A percentile compares a stretch with the other conserved stretches of the same genome.
phyloP scores from a whole-genome alignment of 2,888 invertebrate species.

The Creontiades dilutus region DNA sequence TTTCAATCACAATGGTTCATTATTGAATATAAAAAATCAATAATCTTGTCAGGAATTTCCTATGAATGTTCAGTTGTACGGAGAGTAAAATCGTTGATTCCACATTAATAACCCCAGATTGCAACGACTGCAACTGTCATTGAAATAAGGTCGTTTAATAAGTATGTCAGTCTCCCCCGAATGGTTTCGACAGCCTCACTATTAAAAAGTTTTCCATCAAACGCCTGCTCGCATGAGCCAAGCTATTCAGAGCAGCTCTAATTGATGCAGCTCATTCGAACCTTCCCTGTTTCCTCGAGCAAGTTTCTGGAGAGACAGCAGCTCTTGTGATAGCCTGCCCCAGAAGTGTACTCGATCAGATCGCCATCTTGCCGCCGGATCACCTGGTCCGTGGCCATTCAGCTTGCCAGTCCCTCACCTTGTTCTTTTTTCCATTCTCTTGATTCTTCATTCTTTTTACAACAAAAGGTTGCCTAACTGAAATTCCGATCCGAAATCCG shows the following conservation, averaged over 20 bases:
- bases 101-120: neutral
- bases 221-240: conserved; percentile 1
- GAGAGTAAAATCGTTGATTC: neutral
- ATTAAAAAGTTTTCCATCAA: conserved; percentile 31
- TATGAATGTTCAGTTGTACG: too few relatives aligned
- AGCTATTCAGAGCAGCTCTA: conserved; percentile 68
- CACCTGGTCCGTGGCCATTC: conserved; percentile 13
- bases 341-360: conserved; percentile 37
- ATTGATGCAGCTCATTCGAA: conserved; percentile 69
- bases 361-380: conserved; percentile 36
- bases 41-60: too few relatives aligned
- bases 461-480: conserved; percentile 40
- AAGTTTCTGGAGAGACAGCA: neutral
- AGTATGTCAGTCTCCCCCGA: conserved; percentile 19
- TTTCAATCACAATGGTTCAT: too few relatives aligned
- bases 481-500: conserved; percentile 27
- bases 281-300: conserved; percentile 61
- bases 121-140: neutral
- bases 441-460: neutral
- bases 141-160: conserved; percentile 40
- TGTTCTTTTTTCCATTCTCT: neutral
- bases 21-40: too few relatives aligned
- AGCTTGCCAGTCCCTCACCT: neutral
- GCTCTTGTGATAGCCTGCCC: neutral
- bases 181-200: neutral